Evolutionary conservation across 2,113 vertebrate species (phyloP).

Genomic region (Sisor rabdophorus): DNA sequence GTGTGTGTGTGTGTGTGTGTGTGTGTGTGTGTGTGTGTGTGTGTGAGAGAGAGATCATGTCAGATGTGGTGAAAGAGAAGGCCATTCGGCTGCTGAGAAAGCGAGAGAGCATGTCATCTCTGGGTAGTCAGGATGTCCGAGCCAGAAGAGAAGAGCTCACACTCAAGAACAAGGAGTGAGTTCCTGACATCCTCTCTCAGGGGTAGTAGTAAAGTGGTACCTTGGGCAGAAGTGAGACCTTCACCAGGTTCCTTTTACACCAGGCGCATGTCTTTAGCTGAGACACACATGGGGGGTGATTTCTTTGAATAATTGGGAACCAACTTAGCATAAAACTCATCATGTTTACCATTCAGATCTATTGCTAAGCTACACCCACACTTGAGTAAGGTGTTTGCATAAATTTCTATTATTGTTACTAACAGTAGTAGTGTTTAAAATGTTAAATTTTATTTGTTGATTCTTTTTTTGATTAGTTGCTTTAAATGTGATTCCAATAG

Average conservation of each 20-base stretch:
- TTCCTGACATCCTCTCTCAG: conserved; percentile 9
- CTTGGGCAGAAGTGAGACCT: background rate
- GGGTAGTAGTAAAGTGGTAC: background rate
- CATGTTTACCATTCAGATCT: background rate
- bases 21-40: background rate
- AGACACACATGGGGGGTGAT: background rate
- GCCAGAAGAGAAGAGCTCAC: conserved; percentile 55
- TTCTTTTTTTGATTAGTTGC: too few relatives aligned
- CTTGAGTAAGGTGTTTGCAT: background rate
- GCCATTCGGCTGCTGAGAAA: conserved; percentile 57
- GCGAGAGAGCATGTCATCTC: conserved; percentile 65
- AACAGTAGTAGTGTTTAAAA: background rate
- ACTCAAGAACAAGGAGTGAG: conserved; percentile 73
- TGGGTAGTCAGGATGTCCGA: conserved; percentile 63
- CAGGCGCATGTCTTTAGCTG: background rate
- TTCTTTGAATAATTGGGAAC: too few relatives aligned
- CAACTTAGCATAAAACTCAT: background rate
- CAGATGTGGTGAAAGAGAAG: conserved; percentile 66
- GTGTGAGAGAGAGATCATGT: conserved; percentile 57
- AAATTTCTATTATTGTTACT: background rate
- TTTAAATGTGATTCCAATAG: too few relatives aligned
- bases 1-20: too few relatives aligned
- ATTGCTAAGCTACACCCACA: background rate
- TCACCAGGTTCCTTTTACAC: background rate
- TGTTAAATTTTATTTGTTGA: background rate